Base-by-base conservation (phyloP, 2,888 invertebrate species). In the Xestia rhomboidea region DNA sequence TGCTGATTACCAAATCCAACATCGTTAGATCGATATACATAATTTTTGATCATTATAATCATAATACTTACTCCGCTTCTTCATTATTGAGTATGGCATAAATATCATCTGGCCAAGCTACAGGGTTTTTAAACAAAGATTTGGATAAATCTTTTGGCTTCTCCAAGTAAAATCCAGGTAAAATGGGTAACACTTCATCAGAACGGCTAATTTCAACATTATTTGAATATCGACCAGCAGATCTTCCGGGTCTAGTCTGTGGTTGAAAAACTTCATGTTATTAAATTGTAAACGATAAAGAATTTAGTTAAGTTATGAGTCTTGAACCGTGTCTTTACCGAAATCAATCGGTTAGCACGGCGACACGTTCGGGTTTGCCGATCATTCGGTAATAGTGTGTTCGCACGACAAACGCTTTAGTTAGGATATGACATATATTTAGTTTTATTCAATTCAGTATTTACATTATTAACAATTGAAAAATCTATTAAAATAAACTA, bases 121-220 rank as follows among this genome's bases (percentile, higher is more conserved):
- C 87, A 2, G 95, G 95, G 44, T 85, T 95, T 57, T 91, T 93
- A 0, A 88, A 84, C 0, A 93, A 83, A 4, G 95, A 94, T 46
- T 91, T 90, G 3, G 94, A 89, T 87, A 91, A 91, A 0, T 79
- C 87, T 0, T 76, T 60, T 0, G 95, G 95, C 41, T 88, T 90
- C 7, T 94, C 76, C 44, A 94, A 83, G 0, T 93, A 90, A 30
- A 93, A 93, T 0, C 94, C 95, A 0, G 95, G 94, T 4, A 89
- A 69, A 0, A 92, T 85, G 0, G 89, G 88, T 13, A 90, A 89
- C 0, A 88, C 86, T 79, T 81, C 85, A 0, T 34, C 18, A 21
- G 68, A 2, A 27, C 57, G 30, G 24, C 80, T 54, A 13, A 46
- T 24, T 11, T 44, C 60, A 1, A 13, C 30, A 13, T n/a, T n/a